Evolutionary conservation across 2,113 vertebrate species (phyloP).

Genomic region (Mus pahari): DNA sequence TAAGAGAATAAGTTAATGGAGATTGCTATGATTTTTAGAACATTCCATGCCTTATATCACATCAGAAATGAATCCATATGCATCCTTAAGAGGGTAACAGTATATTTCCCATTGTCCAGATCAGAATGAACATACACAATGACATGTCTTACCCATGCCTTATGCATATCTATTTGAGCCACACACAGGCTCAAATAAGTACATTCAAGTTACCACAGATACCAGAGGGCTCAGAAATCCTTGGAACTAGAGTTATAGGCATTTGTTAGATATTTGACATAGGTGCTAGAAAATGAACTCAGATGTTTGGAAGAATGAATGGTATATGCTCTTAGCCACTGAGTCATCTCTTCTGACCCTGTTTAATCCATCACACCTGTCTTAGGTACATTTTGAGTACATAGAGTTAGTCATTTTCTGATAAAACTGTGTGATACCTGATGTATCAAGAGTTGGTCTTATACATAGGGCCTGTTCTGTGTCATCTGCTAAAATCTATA

Average conservation of each 20-base stretch:
- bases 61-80: background rate
- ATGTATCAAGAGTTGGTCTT: background rate
- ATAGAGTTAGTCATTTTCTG: background rate
- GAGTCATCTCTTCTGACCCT: background rate
- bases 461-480: background rate
- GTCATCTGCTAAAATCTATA: background rate
- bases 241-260: background rate
- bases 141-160: background rate
- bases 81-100: background rate
- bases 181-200: too few species aligned
- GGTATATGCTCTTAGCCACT: background rate
- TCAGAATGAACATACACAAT: background rate
- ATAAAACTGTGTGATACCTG: background rate
- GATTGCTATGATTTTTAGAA: background rate
- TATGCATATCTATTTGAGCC: background rate
- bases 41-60: background rate
- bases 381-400: background rate
- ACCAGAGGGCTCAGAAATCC: background rate
- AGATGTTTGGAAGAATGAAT: background rate
- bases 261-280: background rate
- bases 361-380: background rate
- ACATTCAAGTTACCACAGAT: too few species aligned
- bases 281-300: background rate
- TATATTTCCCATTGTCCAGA: background rate
- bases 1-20: background rate